Percentiles rank a stretch among this genome's conserved stretches.
Conservation (phyloP, 2,113 vertebrate genomes). For the Suncus etruscus region DNA sequence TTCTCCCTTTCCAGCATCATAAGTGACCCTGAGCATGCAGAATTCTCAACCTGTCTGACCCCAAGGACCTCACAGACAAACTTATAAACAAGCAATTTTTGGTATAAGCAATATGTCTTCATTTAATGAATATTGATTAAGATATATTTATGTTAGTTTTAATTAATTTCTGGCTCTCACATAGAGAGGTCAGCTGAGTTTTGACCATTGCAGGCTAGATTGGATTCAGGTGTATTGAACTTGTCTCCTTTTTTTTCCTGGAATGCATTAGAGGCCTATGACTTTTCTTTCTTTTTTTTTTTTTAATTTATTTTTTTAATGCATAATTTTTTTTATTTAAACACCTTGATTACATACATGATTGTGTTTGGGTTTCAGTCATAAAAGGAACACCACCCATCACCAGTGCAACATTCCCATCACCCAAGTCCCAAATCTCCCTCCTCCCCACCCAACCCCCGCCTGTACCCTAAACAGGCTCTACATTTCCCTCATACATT, state of each 20-base stretch:
- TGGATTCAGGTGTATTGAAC: not conserved
- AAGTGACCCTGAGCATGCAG: not conserved
- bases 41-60: not conserved
- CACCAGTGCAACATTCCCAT: too few relatives aligned
- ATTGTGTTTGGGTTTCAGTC: too few relatives aligned
- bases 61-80: constrained; percentile 6
- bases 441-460: too few relatives aligned
- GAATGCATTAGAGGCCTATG: not conserved
- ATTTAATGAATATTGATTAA: not conserved
- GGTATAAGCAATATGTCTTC: not conserved
- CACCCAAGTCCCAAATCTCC: too few relatives aligned
- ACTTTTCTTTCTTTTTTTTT: too few relatives aligned
- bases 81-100: not conserved
- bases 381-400: too few relatives aligned
- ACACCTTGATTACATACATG: too few relatives aligned
- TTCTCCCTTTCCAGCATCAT: not conserved
- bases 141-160: not conserved
- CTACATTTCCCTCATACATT: too few relatives aligned
- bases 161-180: not conserved
- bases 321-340: too few relatives aligned
- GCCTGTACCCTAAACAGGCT: too few relatives aligned
- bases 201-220: not conserved
- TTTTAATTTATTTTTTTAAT: too few relatives aligned
- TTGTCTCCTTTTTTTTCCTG: constrained; percentile 20
- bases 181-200: not conserved